Percentiles rank a stretch among this genome's conserved stretches.
These are phyloP conservation scores for Synanthedon formicaeformis DNA, from an alignment of 2,888 invertebrate genomes.

Conservation along the genomic window DNA sequence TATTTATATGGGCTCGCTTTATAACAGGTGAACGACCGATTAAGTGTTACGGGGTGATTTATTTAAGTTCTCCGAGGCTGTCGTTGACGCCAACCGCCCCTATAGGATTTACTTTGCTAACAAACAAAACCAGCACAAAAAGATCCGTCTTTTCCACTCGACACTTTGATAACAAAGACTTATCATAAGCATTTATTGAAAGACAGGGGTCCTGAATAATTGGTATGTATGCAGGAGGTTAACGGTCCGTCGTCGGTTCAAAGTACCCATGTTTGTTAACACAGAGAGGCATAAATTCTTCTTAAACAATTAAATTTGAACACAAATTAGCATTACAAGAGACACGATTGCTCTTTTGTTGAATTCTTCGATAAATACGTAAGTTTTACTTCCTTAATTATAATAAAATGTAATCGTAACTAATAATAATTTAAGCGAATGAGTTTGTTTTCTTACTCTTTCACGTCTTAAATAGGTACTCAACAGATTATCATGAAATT, in stretches of 20 bases:
- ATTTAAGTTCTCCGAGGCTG: constrained; percentile 32
- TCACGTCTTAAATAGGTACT: too few relatives aligned
- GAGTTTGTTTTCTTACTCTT: too few relatives aligned
- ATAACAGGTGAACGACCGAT: constrained; percentile 44
- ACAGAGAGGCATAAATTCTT: constrained; percentile 7
- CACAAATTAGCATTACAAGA: not conserved
- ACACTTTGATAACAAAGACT: constrained; percentile 14
- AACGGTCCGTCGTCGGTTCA: constrained; percentile 23
- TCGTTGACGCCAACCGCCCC: constrained; percentile 20
- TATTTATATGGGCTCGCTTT: constrained; percentile 9
- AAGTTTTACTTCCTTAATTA: too few relatives aligned
- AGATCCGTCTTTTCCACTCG: constrained; percentile 15
- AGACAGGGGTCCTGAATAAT: constrained; percentile 22
- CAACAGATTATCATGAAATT: too few relatives aligned
- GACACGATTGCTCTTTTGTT: too few relatives aligned
- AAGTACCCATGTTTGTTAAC: constrained; percentile 12
- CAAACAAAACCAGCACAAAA: constrained; percentile 25
- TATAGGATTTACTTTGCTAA: constrained; percentile 16
- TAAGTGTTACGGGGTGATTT: constrained; percentile 41
- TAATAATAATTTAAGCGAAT: too few relatives aligned
- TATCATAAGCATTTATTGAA: constrained; percentile 3
- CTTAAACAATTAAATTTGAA: not conserved
- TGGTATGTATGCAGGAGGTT: constrained; percentile 28
- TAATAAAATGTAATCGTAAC: too few relatives aligned
- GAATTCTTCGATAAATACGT: too few relatives aligned